Base-by-base conservation (phyloP, 2,888 invertebrate species). In the Calameuta filiformis region DNA sequence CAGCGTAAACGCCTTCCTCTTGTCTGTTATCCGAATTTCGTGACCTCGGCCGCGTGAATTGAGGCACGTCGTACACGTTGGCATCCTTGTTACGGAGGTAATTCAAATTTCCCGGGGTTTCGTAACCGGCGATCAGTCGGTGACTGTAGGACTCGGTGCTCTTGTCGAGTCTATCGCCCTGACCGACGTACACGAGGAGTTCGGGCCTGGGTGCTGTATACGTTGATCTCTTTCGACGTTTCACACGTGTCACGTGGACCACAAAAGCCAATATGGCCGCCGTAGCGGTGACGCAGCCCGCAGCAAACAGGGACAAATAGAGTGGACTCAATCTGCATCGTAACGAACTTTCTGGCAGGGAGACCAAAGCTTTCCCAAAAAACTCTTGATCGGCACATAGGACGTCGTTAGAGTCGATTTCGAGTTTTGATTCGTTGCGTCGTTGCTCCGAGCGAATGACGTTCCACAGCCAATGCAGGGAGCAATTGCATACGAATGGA, bases 401-500 rank as follows among this genome's bases (percentile, higher is more conserved):
- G 68, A 91, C 90, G 75, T 91, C 90, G 77, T 83, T 80, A 73
- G 85, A 87, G 81, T 91, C 92, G 34, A 92, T 84, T 73, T 91
- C 90, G 68, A 92, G 87, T 23, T 34, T 71, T 15, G 85, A 75
- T 77, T 86, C 88, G 86, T 91, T 91, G 12, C 89, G 84, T 1
- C 85, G 83, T 73, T 90, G 90, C 81, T 92, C 92, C 40, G 92
- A 89, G 33, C 92, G 91, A 69, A 93, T 93, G 73, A 97, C 93
- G 88, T 95, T 95, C 96, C 97, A 97, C 73, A 97, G 92, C 97
- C 97, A 97, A 81, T 96, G 93, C 80, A 97, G 92, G 76, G 97
- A 97, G 89, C 97, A 97, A 91, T 97, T 97, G 92, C 97, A 97
- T 80, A 95, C 94, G 82, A 97, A 93, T 0, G 97, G 97, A 92